Evolutionary conservation across 2,797 vertebrate genomes (phyloP), one percentile per base, ranked within the genome.

Genomic region (Harpagifer antarcticus): DNA sequence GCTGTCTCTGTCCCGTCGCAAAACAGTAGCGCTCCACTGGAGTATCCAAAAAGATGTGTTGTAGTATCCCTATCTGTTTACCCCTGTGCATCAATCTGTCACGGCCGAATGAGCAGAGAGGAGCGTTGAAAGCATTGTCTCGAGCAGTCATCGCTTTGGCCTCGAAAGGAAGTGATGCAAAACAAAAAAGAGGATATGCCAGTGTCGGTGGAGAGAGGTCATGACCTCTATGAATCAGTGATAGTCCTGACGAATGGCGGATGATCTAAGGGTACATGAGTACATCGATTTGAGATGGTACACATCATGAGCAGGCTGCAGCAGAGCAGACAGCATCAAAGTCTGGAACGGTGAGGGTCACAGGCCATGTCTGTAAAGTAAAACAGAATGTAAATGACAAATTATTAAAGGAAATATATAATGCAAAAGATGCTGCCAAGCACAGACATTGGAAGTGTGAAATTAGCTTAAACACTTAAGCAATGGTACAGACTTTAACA

Each of bases 51-150:
- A 79, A 83, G 74, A 83, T 78, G 86, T 78, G 71, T 79, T 76
- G 81, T 83, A 83, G 83, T 80, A 70, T 78, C 79, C 76, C 72
- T 84, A 82, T 90, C 74, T 88, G 85, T 91, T 91, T 83, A 88
- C 77, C 80, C 79, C 70, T 27, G 79, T 79, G 84, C 89, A 88
- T 92, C 91, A 86, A 72, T 89, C 89, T 60, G 82, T 85, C 86
- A 89, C 88, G 45, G 88, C 33, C 52, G 49, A 86, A 70, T 33
- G 72, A 88, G 83, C 82, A 81, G 74, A 65, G 76, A 81, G 74
- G 63, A 84, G 83, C 55, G 49, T 85, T 82, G 91, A 92, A 89
- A 78, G 85, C 87, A 80, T 77, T 73, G 89, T 89, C 82, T 84
- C 64, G 5, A 70, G 66, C 83, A 79, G 74, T 87, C 86, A 71